phyloP scores from a whole-genome alignment of 2,888 invertebrate species.

The Adelphocoris suturalis region DNA sequence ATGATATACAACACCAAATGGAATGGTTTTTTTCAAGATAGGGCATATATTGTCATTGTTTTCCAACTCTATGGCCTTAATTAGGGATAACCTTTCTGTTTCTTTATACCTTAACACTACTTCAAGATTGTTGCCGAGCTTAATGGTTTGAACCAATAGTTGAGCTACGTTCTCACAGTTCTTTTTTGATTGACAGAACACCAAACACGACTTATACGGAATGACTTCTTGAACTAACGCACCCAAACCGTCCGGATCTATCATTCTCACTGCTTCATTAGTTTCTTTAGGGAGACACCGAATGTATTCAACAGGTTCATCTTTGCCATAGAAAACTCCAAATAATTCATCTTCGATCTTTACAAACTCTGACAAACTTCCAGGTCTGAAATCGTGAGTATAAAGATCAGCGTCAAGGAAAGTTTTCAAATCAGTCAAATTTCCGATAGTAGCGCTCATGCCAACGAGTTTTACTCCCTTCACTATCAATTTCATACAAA shows the following conservation, averaged over 20 bases:
- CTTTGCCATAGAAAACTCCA: constrained; percentile 74
- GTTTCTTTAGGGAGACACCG: not conserved
- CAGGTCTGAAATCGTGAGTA: constrained; percentile 92
- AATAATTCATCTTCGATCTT: constrained; percentile 85
- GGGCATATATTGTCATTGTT: constrained; percentile 84
- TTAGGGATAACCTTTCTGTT: constrained; percentile 82
- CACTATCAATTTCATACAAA: constrained; percentile 86
- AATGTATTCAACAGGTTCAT: constrained; percentile 58
- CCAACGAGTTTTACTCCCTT: constrained; percentile 84
- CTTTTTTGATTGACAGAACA: constrained; percentile 95
- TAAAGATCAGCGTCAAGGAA: constrained; percentile 92
- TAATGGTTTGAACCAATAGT: constrained; percentile 85
- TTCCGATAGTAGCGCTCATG: constrained; percentile 98
- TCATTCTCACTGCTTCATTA: constrained; percentile 51
- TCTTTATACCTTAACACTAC: constrained; percentile 80
- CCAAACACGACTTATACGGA: constrained; percentile 88
- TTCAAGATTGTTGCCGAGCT: not conserved
- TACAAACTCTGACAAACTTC: constrained; percentile 89
- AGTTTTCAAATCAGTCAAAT: constrained; percentile 87
- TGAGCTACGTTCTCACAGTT: constrained; percentile 95
- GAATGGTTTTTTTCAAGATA: constrained; percentile 84
- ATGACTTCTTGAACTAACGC: constrained; percentile 90
- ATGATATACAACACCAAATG: constrained; percentile 94
- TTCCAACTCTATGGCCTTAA: constrained; percentile 83
- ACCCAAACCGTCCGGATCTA: constrained; percentile 90